These are phyloP conservation scores for Mus spretus DNA, from an alignment of 2,797 vertebrate species.

Conservation along the genomic window DNA sequence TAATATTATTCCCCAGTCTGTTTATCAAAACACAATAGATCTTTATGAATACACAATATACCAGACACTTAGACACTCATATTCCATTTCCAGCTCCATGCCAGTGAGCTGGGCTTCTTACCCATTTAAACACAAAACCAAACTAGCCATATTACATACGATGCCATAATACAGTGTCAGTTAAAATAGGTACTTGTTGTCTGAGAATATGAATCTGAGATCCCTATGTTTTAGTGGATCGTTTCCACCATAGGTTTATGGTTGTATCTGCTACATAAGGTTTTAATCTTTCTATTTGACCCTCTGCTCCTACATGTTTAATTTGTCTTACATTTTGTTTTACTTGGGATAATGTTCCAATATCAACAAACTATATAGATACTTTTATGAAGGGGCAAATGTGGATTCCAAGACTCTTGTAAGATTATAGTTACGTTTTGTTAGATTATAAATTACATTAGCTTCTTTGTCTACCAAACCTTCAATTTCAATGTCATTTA, in stretches of 20 bases:
- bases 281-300: background rate
- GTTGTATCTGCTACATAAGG: background rate
- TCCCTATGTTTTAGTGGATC: background rate
- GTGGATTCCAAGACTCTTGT: background rate
- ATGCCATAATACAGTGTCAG: background rate
- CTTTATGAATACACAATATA: background rate
- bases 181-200: background rate
- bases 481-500: background rate
- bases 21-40: background rate
- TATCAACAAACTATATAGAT: background rate
- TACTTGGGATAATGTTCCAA: background rate
- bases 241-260: background rate
- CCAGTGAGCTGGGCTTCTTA: background rate
- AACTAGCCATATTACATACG: background rate
- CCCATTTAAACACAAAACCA: background rate
- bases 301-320: background rate
- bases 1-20: background rate
- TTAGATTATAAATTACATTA: background rate
- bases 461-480: background rate
- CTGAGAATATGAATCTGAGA: background rate
- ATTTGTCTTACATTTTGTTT: background rate
- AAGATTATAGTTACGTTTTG: background rate
- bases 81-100: background rate
- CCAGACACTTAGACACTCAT: background rate
- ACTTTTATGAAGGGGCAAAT: background rate